phyloP scores from a whole-genome alignment of 1,140 invertebrate genomes.

The Cydia strobilella region DNA sequence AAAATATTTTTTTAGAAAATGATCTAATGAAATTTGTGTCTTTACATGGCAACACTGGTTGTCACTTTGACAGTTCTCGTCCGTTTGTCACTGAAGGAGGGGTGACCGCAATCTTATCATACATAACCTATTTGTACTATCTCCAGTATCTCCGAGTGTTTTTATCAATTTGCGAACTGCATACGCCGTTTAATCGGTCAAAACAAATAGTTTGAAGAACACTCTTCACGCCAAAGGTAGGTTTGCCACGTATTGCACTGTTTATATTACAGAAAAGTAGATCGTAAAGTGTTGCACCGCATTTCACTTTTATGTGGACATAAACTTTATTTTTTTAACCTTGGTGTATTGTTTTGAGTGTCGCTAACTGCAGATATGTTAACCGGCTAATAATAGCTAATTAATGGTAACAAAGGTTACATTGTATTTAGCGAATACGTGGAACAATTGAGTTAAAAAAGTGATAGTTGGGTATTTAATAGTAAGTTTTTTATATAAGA shows the following conservation, averaged over 20 bases:
- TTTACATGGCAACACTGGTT: not conserved
- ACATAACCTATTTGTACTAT: slow-evolving; percentile 14
- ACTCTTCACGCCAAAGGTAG: not conserved
- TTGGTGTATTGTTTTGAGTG: slow-evolving; percentile 16
- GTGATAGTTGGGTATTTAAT: too few relatives aligned
- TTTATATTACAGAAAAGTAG: not conserved
- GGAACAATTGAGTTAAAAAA: not conserved
- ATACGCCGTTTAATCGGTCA: not conserved
- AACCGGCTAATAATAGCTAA: slow-evolving; percentile 16
- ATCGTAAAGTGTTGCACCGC: not conserved
- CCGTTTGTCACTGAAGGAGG: not conserved
- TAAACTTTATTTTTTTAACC: slow-evolving; percentile 16
- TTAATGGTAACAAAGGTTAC: not conserved
- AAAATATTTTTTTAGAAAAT: too few relatives aligned
- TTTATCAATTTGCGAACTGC: not conserved
- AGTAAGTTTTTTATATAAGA: not conserved
- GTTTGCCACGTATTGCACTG: slow-evolving; percentile 6
- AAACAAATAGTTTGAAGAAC: slow-evolving; percentile 10
- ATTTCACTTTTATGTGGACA: not conserved
- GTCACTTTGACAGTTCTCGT: slow-evolving; percentile 15
- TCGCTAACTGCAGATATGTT: not conserved
- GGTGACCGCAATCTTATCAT: slow-evolving; percentile 15
- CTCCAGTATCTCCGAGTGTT: not conserved
- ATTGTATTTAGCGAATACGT: not conserved
- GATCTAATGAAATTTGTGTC: too few relatives aligned